phyloP scores from a whole-genome alignment of 2,888 invertebrate genomes.

The Andrena camellia region DNA sequence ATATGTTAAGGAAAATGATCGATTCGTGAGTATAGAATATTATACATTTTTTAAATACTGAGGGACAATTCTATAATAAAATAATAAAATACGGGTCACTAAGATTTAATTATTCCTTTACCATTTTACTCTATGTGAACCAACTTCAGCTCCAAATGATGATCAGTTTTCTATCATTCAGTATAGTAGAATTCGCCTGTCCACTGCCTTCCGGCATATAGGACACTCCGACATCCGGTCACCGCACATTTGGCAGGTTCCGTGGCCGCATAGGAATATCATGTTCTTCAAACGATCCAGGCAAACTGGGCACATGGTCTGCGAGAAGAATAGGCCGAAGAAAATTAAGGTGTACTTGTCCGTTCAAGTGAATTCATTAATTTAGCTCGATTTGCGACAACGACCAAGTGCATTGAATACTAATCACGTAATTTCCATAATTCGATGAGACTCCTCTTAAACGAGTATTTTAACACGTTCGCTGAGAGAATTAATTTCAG shows the following conservation, averaged over 20 bases:
- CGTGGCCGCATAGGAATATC: conserved; percentile 99
- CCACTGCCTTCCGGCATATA: conserved; percentile 98
- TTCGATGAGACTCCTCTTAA: background rate
- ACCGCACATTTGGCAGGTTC: conserved; percentile 99
- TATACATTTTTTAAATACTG: background rate
- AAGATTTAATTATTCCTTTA: conserved; percentile 59
- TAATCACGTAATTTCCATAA: background rate
- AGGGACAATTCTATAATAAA: background rate
- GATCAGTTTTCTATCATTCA: conserved; percentile 79
- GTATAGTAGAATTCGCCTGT: conserved; percentile 97
- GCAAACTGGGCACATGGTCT: conserved; percentile 99
- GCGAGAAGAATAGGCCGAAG: conserved; percentile 80
- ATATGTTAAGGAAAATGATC: background rate
- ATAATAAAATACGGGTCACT: conserved; percentile 21
- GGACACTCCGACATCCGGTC: conserved; percentile 99
- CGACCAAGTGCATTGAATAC: background rate
- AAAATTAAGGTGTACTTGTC: background rate
- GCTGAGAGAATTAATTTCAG: too few species aligned
- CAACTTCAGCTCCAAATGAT: conserved; percentile 1
- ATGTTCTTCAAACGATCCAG: conserved; percentile 99
- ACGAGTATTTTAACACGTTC: background rate
- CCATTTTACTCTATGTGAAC: background rate
- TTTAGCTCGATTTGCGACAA: background rate
- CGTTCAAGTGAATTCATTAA: background rate
- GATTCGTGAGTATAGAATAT: background rate